These are phyloP conservation scores for Bombus pascuorum DNA, from an alignment of 1,140 invertebrate genomes.

Conservation along the genomic window DNA sequence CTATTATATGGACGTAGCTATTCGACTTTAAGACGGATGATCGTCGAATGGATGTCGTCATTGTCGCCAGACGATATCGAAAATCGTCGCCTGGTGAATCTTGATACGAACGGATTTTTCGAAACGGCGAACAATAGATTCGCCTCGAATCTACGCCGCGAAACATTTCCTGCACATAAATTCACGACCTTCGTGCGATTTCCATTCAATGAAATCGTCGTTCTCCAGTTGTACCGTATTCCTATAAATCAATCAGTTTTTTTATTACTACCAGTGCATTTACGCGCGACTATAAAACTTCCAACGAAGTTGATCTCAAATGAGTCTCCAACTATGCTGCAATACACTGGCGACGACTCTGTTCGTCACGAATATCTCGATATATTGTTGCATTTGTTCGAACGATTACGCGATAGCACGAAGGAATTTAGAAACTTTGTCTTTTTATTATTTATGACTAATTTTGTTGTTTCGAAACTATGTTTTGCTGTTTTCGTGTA, in stretches of 20 bases:
- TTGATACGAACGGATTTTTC: neutral
- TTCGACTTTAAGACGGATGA: neutral
- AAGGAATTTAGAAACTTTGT: neutral
- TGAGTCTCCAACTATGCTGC: neutral
- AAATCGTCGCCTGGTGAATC: constrained; percentile 1
- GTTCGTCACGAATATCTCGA: neutral
- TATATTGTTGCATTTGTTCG: neutral
- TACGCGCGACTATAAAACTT: neutral
- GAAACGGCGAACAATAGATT: constrained; percentile 3
- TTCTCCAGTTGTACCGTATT: neutral
- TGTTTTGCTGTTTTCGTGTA: neutral
- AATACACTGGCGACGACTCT: neutral
- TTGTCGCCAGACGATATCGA: neutral
- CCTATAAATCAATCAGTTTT: constrained; percentile 21
- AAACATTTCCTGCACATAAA: constrained; percentile 18
- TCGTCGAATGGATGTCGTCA: neutral
- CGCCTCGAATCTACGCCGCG: neutral
- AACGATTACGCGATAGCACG: neutral
- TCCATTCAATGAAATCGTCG: constrained; percentile 33
- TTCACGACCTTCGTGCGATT: neutral
- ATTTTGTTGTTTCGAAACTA: neutral
- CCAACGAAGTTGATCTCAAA: neutral
- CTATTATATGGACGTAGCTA: neutral
- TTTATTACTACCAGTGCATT: neutral
- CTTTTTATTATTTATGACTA: neutral